These are phyloP conservation scores for Aptenodytes patagonicus DNA, from an alignment of 2,113 vertebrate genomes.

Conservation along the genomic window DNA sequence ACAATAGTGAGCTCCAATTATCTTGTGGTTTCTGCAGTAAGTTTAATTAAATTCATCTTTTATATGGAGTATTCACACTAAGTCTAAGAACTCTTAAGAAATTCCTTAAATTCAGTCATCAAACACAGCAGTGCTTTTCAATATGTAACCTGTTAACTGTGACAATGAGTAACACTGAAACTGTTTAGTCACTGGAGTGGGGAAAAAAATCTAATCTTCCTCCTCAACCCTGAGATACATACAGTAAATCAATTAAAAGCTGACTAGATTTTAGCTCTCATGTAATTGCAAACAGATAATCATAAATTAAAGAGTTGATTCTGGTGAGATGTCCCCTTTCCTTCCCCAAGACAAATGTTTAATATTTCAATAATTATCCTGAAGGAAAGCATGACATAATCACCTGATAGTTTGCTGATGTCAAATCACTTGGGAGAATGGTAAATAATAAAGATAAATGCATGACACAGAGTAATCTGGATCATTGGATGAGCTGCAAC, in stretches of 20 bases:
- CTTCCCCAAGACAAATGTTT: background rate
- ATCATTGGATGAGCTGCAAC: background rate
- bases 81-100: background rate
- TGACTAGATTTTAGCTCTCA: background rate
- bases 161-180: background rate
- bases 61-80: background rate
- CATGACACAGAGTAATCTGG: background rate
- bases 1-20: background rate
- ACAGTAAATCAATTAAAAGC: background rate
- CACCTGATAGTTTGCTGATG: background rate
- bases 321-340: background rate
- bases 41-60: background rate
- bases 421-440: background rate
- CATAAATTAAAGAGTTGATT: background rate
- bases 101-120: background rate
- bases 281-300: background rate
- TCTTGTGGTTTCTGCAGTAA: background rate
- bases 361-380: background rate
- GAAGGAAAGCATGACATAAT: background rate
- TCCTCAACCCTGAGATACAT: background rate
- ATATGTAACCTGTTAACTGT: background rate
- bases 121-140: background rate
- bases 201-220: background rate
- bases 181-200: background rate
- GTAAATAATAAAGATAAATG: background rate